Conservation (phyloP, 37 sponge, comb jelly and placozoan species). For the Mnemiopsis leidyi region DNA sequence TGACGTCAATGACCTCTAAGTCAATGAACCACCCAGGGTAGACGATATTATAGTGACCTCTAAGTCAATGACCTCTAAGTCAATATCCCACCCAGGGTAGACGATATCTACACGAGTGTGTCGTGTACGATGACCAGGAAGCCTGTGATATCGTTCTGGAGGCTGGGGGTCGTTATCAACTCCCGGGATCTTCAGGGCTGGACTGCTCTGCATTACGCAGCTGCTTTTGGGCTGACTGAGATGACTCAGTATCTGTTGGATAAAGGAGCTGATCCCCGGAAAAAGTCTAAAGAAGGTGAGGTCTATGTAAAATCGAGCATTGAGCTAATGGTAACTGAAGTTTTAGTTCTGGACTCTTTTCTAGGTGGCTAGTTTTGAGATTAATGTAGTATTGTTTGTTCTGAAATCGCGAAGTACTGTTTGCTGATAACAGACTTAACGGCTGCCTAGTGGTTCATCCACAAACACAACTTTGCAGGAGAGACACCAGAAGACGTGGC, state of each 20-base stretch:
- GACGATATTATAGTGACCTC: background rate
- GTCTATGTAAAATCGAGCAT: too few relatives aligned
- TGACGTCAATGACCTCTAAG: too few relatives aligned
- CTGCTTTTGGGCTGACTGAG: conserved; percentile 42
- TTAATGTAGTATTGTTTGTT: too few relatives aligned
- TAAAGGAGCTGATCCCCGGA: conserved; percentile 12
- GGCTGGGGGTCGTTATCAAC: conserved; percentile 22
- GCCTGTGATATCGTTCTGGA: conserved; percentile 51
- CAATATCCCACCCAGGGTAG: conserved; percentile 29
- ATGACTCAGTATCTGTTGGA: conserved; percentile 34
- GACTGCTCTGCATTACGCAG: conserved; percentile 60
- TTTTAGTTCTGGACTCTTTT: too few relatives aligned
- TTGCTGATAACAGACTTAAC: background rate
- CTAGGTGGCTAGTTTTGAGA: too few relatives aligned
- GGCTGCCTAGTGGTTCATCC: background rate
- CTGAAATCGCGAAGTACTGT: background rate
- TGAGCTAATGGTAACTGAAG: too few relatives aligned
- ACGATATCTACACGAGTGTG: conserved; percentile 61
- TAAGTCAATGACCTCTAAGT: background rate
- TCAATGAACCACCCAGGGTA: too few relatives aligned
- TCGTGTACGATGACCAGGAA: conserved; percentile 17
- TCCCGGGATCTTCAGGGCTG: conserved; percentile 9
- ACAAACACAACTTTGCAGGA: conserved; percentile 1
- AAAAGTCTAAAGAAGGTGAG: background rate
- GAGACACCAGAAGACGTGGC: background rate